Conservation (phyloP, 1,140 invertebrate genomes). For the Harlomillsia oculata region DNA sequence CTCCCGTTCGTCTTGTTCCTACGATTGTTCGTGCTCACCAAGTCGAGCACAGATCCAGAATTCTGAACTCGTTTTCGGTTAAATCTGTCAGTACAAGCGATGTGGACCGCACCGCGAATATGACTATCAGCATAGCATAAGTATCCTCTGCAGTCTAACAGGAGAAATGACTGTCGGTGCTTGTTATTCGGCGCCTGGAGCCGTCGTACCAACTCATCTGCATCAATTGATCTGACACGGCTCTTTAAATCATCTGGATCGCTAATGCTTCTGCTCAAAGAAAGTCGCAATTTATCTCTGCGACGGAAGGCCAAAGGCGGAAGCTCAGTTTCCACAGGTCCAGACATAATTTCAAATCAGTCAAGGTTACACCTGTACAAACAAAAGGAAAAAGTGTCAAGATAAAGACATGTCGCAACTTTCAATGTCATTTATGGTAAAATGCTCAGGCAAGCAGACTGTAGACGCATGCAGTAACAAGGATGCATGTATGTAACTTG, state of each 20-base stretch:
- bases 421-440: too few species aligned
- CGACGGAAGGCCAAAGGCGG: constrained; percentile 27
- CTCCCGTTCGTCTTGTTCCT: constrained; percentile 39
- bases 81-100: constrained; percentile 64
- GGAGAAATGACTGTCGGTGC: constrained; percentile 28
- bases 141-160: constrained; percentile 58
- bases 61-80: constrained; percentile 56
- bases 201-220: constrained; percentile 26
- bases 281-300: constrained; percentile 28
- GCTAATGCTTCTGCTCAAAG: constrained; percentile 16
- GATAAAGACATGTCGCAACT: too few species aligned
- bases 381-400: too few species aligned
- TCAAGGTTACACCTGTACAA: not conserved
- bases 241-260: constrained; percentile 25
- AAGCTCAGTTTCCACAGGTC: constrained; percentile 36
- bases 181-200: constrained; percentile 18
- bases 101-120: constrained; percentile 60
- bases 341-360: constrained; percentile 13
- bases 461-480: too few species aligned
- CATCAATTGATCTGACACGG: constrained; percentile 22
- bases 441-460: too few species aligned
- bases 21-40: constrained; percentile 46
- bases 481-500: too few species aligned
- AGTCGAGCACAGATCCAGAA: constrained; percentile 42
- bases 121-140: constrained; percentile 61